These are phyloP conservation scores for Botia kubotai DNA, from an alignment of 2,797 vertebrate species.

Conservation along the genomic window DNA sequence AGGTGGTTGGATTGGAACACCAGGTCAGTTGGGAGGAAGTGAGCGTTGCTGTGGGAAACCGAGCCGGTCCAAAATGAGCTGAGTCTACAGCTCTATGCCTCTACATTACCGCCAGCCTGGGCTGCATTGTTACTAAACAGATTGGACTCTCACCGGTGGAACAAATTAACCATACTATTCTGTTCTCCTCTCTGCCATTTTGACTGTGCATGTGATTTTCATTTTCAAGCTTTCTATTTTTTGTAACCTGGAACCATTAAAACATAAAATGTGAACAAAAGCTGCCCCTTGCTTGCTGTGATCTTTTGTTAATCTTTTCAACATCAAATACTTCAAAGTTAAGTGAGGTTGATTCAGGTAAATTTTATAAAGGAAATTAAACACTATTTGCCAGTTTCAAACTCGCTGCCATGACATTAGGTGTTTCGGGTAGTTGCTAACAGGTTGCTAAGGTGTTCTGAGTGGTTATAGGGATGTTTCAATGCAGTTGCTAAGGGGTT, in stretches of 20 bases:
- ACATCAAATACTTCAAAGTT: background rate
- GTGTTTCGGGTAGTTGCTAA: background rate
- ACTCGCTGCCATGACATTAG: background rate
- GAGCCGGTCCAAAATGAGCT: background rate
- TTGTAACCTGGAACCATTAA: constrained; percentile 3
- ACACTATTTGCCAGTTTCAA: background rate
- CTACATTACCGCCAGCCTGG: background rate
- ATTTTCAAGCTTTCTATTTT: too few species aligned
- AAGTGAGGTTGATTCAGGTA: background rate
- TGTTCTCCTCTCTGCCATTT: constrained; percentile 3
- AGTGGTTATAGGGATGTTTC: background rate
- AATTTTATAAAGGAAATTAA: constrained; percentile 1
- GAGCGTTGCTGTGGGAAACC: constrained; percentile 2
- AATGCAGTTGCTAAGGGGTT: background rate
- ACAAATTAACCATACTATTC: constrained; percentile 3
- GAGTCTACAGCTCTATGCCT: background rate
- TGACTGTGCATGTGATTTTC: constrained; percentile 15
- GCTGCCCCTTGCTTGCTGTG: background rate
- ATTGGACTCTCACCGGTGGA: constrained; percentile 12
- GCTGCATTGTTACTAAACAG: constrained; percentile 36
- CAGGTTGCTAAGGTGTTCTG: background rate
- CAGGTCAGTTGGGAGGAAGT: background rate
- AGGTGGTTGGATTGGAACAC: background rate
- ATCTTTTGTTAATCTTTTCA: background rate
- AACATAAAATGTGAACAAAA: background rate